phyloP scores from a whole-genome alignment of 30 jellyfish, hydroid and myxozoan genomes.

The Turritopsis rubra region DNA sequence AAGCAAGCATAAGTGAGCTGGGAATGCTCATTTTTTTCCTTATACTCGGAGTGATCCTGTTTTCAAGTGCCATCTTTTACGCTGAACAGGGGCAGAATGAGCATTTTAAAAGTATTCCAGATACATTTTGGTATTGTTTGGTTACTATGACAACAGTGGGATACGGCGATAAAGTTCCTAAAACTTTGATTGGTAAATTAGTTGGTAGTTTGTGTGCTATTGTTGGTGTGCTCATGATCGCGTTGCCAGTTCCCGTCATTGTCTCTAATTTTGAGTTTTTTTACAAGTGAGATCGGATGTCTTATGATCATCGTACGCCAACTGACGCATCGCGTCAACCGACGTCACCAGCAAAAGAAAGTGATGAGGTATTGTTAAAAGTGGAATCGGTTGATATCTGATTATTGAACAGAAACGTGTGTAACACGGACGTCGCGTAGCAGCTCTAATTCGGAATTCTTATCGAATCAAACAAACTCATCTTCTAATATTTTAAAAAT shows the following conservation, averaged over 20 bases:
- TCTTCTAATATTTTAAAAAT: background rate
- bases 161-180: conserved; percentile 95
- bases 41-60: conserved; percentile 75
- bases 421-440: no score
- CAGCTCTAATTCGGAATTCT: no score
- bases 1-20: conserved; percentile 75
- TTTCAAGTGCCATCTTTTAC: conserved; percentile 73
- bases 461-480: background rate
- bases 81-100: conserved; percentile 65
- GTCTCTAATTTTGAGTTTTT: conserved; percentile 82
- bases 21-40: conserved; percentile 73
- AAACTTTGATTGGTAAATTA: conserved; percentile 74
- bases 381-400: background rate
- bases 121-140: conserved; percentile 79
- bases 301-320: background rate
- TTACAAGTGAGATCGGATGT: conserved; percentile 55
- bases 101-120: conserved; percentile 76
- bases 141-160: conserved; percentile 96
- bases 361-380: background rate
- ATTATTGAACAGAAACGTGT: background rate
- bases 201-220: conserved; percentile 91
- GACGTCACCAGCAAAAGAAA: background rate
- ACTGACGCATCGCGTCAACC: background rate
- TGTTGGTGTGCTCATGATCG: conserved; percentile 86
- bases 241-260: conserved; percentile 93